A percentile compares a stretch with the other conserved stretches of the same genome.
Conservation (phyloP, 2,888 invertebrate species). For the Ennomos fuscantarius region DNA sequence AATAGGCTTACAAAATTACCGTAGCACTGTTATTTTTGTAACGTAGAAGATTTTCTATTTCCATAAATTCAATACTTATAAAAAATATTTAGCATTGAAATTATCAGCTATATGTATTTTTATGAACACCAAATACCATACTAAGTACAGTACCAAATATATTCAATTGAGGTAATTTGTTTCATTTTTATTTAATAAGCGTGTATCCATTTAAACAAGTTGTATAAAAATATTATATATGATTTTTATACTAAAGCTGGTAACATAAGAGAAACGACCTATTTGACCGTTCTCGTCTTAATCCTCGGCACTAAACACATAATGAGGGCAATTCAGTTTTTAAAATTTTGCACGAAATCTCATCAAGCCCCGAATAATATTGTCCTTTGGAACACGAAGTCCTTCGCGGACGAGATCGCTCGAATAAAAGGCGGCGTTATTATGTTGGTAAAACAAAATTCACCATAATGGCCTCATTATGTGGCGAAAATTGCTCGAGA, state of each 20-base stretch:
- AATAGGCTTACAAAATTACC: no score
- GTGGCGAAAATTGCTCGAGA: slow-evolving; percentile 85
- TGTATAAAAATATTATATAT: slow-evolving; percentile 2
- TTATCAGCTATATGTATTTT: no score
- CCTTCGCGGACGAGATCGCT: slow-evolving; percentile 73
- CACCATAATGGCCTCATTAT: slow-evolving; percentile 85
- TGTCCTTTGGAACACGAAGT: slow-evolving; percentile 81
- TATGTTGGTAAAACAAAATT: slow-evolving; percentile 85
- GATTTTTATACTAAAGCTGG: slow-evolving; percentile 15
- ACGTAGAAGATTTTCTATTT: no score
- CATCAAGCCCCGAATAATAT: slow-evolving; percentile 79
- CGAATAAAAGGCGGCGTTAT: slow-evolving; percentile 83
- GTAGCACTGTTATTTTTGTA: no score
- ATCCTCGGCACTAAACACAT: slow-evolving; percentile 76
- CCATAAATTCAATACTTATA: no score
- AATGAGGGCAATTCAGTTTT: slow-evolving; percentile 79
- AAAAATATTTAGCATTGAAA: no score
- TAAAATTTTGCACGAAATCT: slow-evolving; percentile 84
- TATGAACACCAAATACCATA: no score
- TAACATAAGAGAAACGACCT: slow-evolving; percentile 55
- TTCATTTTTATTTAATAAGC: no score
- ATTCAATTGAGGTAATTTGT: no score
- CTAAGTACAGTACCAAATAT: no score
- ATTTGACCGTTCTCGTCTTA: slow-evolving; percentile 71
- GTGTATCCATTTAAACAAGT: no score